These are phyloP conservation scores for Oxygymnocypris stewartii DNA, from an alignment of 2,113 vertebrate species.

Conservation along the genomic window DNA sequence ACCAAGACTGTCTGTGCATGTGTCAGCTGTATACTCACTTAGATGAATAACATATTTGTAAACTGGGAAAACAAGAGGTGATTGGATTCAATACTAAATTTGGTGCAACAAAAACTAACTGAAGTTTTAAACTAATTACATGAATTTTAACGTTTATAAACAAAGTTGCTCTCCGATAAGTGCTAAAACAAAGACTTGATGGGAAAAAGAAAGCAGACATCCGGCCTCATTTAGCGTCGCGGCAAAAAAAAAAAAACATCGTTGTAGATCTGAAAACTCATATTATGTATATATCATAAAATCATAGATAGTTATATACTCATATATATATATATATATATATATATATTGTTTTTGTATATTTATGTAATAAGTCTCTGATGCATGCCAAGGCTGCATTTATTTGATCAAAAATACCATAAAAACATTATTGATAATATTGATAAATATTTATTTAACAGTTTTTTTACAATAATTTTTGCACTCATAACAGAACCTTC, in stretches of 20 bases:
- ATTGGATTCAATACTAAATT: constrained; percentile 11
- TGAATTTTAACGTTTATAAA: background rate
- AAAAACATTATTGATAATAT: too few species aligned
- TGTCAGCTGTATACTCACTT: background rate
- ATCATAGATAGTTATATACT: too few species aligned
- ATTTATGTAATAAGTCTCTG: too few species aligned
- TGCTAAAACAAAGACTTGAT: background rate
- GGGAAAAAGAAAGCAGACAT: background rate
- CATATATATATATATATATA: too few species aligned
- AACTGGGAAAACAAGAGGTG: constrained; percentile 8
- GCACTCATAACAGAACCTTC: too few species aligned
- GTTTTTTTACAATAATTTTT: too few species aligned
- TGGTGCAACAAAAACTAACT: background rate
- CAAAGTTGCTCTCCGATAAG: background rate
- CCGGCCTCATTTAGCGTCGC: background rate
- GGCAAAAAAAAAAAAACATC: background rate
- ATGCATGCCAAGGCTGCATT: too few species aligned
- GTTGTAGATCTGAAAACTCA: background rate
- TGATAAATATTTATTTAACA: too few species aligned
- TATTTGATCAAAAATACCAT: too few species aligned
- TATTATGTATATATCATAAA: too few species aligned
- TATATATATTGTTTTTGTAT: too few species aligned
- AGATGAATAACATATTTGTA: constrained; percentile 12
- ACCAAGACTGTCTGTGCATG: constrained; percentile 16
- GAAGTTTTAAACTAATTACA: constrained; percentile 10